Percentiles rank a stretch among this genome's conserved stretches.
Conservation (phyloP, 2,888 invertebrate genomes). For the Nomada lathburiana region DNA sequence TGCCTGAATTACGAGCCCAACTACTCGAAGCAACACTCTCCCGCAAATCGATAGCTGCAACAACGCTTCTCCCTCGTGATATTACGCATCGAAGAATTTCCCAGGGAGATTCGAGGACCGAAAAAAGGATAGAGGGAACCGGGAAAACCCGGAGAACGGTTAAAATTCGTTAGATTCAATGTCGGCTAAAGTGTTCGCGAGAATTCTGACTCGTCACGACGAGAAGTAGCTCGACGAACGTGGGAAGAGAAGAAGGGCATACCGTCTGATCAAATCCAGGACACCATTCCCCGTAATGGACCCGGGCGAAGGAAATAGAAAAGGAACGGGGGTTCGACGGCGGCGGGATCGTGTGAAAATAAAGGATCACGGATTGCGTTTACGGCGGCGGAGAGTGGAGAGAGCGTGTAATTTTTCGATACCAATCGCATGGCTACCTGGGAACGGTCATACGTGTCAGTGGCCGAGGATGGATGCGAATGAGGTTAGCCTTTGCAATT, state of each 20-base stretch:
- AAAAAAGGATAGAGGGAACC: background rate
- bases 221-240: background rate
- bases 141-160: background rate
- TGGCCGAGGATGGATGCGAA: conserved; percentile 56
- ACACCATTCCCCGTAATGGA: conserved; percentile 58
- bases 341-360: conserved; percentile 48
- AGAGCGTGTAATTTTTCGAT: conserved; percentile 59
- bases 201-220: conserved; percentile 35
- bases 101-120: background rate
- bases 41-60: background rate
- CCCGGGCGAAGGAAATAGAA: conserved; percentile 50
- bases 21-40: background rate
- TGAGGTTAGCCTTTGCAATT: conserved; percentile 69
- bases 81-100: background rate
- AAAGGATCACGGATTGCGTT: conserved; percentile 57
- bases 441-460: conserved; percentile 55
- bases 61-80: background rate
- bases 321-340: conserved; percentile 13
- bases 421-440: conserved; percentile 50
- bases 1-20: background rate
- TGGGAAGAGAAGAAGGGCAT: conserved; percentile 32
- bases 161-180: conserved; percentile 31
- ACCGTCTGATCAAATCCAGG: conserved; percentile 65
- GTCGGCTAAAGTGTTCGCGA: conserved; percentile 23
- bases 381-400: conserved; percentile 12